These are phyloP conservation scores for Heliconius hewitsoni DNA, from an alignment of 1,140 invertebrate genomes.

Conservation along the genomic window DNA sequence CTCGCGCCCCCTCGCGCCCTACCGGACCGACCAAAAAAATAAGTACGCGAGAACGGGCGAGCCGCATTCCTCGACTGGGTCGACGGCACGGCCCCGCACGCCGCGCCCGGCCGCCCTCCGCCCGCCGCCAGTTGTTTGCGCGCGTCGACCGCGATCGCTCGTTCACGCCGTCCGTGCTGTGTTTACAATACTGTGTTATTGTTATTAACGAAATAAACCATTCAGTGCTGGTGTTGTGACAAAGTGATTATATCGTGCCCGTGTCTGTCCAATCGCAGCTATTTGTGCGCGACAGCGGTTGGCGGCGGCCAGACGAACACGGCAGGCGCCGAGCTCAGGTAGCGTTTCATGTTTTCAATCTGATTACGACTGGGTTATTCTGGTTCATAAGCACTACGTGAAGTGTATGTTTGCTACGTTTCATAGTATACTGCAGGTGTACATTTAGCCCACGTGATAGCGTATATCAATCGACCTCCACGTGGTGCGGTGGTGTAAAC, in stretches of 20 bases:
- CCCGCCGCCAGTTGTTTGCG: conserved; percentile 68
- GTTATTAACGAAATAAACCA: conserved; percentile 61
- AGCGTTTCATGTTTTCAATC: conserved; percentile 73
- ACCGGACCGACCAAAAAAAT: conserved; percentile 65
- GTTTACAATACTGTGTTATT: conserved; percentile 76
- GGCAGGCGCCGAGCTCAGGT: conserved; percentile 75
- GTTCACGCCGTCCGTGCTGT: conserved; percentile 60
- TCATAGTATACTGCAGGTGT: conserved; percentile 48
- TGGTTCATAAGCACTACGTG: conserved; percentile 48
- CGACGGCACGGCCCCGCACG: conserved; percentile 70
- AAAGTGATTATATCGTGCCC: conserved; percentile 37
- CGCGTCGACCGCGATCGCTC: conserved; percentile 63
- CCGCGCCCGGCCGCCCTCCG: conserved; percentile 45
- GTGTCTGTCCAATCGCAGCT: conserved; percentile 13
- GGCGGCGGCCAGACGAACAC: conserved; percentile 59
- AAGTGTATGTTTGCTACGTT: conserved; percentile 43
- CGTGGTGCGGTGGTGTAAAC: conserved; percentile 77
- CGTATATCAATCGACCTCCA: conserved; percentile 67
- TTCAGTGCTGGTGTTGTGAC: conserved; percentile 62
- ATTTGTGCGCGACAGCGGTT: conserved; percentile 54
- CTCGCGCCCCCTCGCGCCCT: conserved; percentile 53
- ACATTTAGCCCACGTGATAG: conserved; percentile 62
- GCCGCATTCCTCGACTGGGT: conserved; percentile 77
- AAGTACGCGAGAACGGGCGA: conserved; percentile 71
- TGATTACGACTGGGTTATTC: conserved; percentile 61